These are phyloP conservation scores for Epinephelus moara DNA, from an alignment of 2,113 vertebrate species.

Conservation along the genomic window DNA sequence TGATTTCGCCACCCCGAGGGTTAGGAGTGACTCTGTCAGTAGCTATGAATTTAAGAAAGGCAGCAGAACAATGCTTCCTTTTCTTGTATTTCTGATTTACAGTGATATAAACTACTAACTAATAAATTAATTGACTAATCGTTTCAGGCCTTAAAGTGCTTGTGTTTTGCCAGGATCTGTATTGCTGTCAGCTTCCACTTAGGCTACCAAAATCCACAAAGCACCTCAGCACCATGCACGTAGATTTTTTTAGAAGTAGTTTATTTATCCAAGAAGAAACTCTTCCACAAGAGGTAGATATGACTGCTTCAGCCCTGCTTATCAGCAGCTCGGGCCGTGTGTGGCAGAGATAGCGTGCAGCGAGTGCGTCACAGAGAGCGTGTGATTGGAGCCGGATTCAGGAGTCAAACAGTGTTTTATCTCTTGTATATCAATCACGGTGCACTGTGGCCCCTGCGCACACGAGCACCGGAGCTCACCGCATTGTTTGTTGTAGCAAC, in stretches of 20 bases:
- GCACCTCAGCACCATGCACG: not conserved
- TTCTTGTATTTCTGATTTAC: not conserved
- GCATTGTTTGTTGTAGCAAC: constrained; percentile 75
- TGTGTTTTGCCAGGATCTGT: not conserved
- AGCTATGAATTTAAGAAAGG: too few relatives aligned
- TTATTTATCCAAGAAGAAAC: constrained; percentile 64
- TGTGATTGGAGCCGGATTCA: constrained; percentile 68
- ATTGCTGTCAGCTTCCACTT: not conserved
- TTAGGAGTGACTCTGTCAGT: too few relatives aligned
- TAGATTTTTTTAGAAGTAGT: constrained; percentile 20
- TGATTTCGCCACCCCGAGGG: too few relatives aligned
- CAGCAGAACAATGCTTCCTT: too few relatives aligned
- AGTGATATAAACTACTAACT: not conserved
- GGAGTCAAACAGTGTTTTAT: constrained; percentile 73
- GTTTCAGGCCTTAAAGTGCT: not conserved
- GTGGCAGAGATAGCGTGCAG: constrained; percentile 65
- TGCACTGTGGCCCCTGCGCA: constrained; percentile 40
- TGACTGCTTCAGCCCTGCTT: constrained; percentile 51
- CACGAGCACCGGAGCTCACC: constrained; percentile 42
- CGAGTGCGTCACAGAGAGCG: constrained; percentile 65
- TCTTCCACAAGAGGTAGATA: constrained; percentile 57
- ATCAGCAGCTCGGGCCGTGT: constrained; percentile 54
- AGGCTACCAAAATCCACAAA: constrained; percentile 7
- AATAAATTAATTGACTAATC: not conserved
- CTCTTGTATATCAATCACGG: constrained; percentile 70